Evolutionary conservation across 2,797 vertebrate species (phyloP).

Genomic region (Neomorphus geoffroyi): DNA sequence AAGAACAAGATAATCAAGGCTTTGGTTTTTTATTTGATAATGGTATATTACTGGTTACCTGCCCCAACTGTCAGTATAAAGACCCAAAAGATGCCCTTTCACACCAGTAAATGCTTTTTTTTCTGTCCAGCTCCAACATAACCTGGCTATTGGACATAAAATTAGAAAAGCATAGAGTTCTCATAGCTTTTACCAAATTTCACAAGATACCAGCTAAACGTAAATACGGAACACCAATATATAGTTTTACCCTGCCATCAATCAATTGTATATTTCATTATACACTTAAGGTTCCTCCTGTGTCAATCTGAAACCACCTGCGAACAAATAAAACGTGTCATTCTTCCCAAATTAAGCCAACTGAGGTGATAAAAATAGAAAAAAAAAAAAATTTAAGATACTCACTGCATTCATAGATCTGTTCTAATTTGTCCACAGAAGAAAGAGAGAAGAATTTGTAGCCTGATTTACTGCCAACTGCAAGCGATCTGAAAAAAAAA

Average conservation of each 20-base stretch:
- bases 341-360: background rate
- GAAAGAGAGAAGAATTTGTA: constrained; percentile 99
- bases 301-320: background rate
- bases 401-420: constrained; percentile 99
- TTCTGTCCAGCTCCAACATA: background rate
- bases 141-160: background rate
- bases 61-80: background rate
- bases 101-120: background rate
- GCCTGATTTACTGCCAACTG: constrained; percentile 97
- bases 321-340: background rate
- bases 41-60: background rate
- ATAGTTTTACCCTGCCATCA: background rate
- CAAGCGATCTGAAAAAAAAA: constrained; percentile 87
- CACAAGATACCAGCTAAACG: background rate
- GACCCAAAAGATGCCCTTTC: background rate
- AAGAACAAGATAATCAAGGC: background rate
- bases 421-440: constrained; percentile 98
- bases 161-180: background rate
- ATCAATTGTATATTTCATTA: background rate
- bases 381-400: constrained; percentile 45
- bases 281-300: background rate
- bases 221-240: background rate
- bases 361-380: background rate
- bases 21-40: background rate
- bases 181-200: background rate